Base-by-base conservation (phyloP, 2,888 invertebrate genomes). In the Xestoiulus laeticollis region DNA sequence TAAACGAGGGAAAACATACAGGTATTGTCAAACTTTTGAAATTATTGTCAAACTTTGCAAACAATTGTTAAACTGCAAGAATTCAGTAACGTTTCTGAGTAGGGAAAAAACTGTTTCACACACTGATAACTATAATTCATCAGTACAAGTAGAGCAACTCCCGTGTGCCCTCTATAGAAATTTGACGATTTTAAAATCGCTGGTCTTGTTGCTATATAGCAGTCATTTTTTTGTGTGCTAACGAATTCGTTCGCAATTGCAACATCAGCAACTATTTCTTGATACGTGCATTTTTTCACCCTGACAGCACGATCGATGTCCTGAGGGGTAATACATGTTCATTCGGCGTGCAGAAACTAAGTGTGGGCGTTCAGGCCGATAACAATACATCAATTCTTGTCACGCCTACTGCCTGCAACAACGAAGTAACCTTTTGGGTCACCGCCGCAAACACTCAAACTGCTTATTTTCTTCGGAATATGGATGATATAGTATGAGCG, bases 361-460 rank as follows among this genome's bases (percentile, higher is more conserved):
- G 32, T 32, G 82, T 83, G 83, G 83, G 83, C 83, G 83, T 30
- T 26, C 83, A 16, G 83, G 59, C 59, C 59, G 59, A 59, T 83
- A 87, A 87, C 87, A 87, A 87, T 87, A 82, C 87, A 87, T 87
- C 83, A 87, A 87, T 87, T 87, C 82, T 38, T 33, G 33, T 68
- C 87, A 87, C 87, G 87, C 87, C 87, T 33, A 87, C 87, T 33
- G 26, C 83, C 16, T 32, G 32, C 83, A 83, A 83, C 83, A 83
- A 83, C 83, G 83, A 59, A 22, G 19, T 83, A n/a, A 32, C 83
- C 83, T 83, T 32, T 26, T n/a, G 32, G 83, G 83, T 30, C 83
- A 30, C 83, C 83, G 38, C 83, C 10, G 38, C 83, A 83, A 59
- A 59, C 59, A 59, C 59, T n/a, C 59, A 59, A 48, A 48, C 48